These are phyloP conservation scores for Fulica atra DNA, from an alignment of 2,113 vertebrate species.

Conservation along the genomic window DNA sequence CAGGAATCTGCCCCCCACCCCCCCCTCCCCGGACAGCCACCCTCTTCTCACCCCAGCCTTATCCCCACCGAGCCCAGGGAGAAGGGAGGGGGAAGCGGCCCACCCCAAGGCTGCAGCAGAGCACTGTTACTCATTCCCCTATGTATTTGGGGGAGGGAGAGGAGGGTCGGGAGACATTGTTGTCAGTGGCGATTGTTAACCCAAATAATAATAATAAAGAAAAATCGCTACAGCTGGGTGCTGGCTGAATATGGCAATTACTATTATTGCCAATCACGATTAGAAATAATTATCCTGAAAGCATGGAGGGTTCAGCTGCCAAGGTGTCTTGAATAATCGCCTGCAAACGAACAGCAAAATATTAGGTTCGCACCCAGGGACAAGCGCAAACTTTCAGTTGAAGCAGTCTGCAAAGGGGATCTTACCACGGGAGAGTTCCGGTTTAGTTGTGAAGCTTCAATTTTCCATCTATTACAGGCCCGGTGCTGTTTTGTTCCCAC, in stretches of 20 bases:
- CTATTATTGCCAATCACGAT: slow-evolving; percentile 58
- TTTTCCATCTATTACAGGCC: neutral
- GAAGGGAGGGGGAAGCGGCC: neutral
- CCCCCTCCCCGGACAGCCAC: neutral
- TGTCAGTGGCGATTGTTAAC: slow-evolving; percentile 47
- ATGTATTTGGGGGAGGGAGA: neutral
- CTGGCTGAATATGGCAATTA: slow-evolving; percentile 55
- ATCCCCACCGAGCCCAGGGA: neutral
- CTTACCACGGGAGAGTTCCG: neutral
- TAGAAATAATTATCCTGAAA: slow-evolving; percentile 55
- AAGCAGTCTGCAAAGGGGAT: neutral
- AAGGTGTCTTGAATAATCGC: slow-evolving; percentile 56
- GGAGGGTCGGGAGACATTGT: neutral
- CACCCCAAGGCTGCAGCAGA: neutral
- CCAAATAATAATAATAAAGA: slow-evolving; percentile 51
- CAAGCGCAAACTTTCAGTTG: neutral
- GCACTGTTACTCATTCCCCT: neutral
- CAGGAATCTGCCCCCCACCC: neutral
- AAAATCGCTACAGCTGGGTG: slow-evolving; percentile 49
- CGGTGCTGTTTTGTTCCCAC: no score
- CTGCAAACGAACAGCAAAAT: slow-evolving; percentile 14
- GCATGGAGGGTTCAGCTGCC: slow-evolving; percentile 44
- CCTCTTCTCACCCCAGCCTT: neutral
- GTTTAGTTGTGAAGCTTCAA: accelerated
- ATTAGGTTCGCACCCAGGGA: neutral